Percentiles rank a stretch among this genome's conserved stretches.
These are phyloP conservation scores for Eciton burchellii DNA, from an alignment of 1,140 invertebrate genomes.

Conservation along the genomic window DNA sequence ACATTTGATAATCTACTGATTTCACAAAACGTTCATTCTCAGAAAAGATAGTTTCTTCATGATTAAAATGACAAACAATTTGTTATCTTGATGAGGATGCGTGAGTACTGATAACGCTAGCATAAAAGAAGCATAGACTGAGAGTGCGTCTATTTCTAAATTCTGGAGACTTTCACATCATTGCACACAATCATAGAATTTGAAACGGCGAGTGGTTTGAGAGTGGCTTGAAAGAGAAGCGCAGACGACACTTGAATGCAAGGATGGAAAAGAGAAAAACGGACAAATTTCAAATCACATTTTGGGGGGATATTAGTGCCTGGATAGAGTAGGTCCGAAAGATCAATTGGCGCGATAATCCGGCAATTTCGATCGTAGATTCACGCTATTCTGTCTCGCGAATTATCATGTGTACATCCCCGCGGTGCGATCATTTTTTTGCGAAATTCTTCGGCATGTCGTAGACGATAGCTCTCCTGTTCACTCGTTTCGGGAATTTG, in stretches of 20 bases:
- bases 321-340: conserved; percentile 85
- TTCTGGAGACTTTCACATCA: conserved; percentile 21
- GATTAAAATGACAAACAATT: background rate
- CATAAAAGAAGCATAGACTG: conserved; percentile 28
- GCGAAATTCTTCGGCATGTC: background rate
- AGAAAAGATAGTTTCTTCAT: background rate
- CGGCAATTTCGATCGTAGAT: conserved; percentile 66
- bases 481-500: conserved; percentile 9
- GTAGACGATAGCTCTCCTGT: background rate
- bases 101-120: conserved; percentile 35
- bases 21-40: conserved; percentile 10
- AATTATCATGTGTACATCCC: conserved; percentile 12
- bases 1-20: background rate
- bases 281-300: conserved; percentile 73
- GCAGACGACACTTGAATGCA: conserved; percentile 2
- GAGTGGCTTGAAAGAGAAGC: background rate
- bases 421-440: conserved; percentile 26
- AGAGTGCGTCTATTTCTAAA: conserved; percentile 25
- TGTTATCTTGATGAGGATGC: background rate
- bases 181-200: conserved; percentile 14
- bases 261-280: conserved; percentile 32
- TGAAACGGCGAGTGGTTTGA: background rate
- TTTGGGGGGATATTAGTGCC: conserved; percentile 82
- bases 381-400: conserved; percentile 65
- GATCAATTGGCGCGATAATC: conserved; percentile 47